These are phyloP conservation scores for Drosophila prosaltans DNA, from an alignment of 1,140 invertebrate genomes.

Conservation along the genomic window DNA sequence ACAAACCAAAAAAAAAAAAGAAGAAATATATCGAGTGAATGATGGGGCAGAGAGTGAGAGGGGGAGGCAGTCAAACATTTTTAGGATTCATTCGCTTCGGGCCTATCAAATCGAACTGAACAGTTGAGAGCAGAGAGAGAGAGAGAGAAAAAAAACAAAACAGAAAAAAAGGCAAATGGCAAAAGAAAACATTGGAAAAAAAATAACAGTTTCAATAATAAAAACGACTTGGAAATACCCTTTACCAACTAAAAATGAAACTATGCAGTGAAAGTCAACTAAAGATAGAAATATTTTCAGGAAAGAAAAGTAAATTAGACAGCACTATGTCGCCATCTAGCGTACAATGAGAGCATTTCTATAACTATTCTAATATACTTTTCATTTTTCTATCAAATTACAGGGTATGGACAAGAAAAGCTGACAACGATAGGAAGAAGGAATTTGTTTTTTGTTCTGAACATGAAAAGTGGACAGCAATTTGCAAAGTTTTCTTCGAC, in stretches of 20 bases:
- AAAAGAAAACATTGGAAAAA: conserved; percentile 13
- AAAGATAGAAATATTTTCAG: no score
- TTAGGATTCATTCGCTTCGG: conserved; percentile 67
- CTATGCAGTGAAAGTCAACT: no score
- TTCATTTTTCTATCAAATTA: neutral
- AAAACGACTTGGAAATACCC: neutral
- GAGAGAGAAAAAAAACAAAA: conserved; percentile 13
- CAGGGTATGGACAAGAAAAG: conserved; percentile 17
- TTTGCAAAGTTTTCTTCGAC: conserved; percentile 53
- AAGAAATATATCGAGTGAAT: conserved; percentile 37
- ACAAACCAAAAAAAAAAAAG: conserved; percentile 9
- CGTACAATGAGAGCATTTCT: no score
- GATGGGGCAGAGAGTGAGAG: conserved; percentile 17
- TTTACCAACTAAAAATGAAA: neutral
- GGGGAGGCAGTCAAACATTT: conserved; percentile 49
- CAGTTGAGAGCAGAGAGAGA: conserved; percentile 39
- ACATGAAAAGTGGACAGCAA: conserved; percentile 74
- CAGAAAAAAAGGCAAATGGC: neutral
- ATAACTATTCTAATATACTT: neutral
- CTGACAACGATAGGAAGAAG: conserved; percentile 52
- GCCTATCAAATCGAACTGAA: conserved; percentile 33
- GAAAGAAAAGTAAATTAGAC: no score
- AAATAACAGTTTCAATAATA: neutral
- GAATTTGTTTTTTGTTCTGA: neutral
- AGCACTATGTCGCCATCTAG: no score